These are phyloP conservation scores for Adelphocoris suturalis DNA, from an alignment of 2,888 invertebrate species.

Conservation along the genomic window DNA sequence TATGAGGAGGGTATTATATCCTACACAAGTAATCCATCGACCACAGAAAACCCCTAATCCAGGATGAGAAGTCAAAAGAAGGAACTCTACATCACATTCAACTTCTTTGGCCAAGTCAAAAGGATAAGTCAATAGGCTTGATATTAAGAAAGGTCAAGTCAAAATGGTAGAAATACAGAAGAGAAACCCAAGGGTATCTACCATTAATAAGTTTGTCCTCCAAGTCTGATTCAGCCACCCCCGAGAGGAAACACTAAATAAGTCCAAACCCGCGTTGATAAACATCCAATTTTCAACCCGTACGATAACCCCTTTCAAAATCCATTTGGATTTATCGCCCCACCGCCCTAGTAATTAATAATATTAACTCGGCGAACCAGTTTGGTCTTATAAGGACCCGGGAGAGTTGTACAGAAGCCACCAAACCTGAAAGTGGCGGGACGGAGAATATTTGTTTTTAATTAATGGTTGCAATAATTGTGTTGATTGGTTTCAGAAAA, in stretches of 20 bases:
- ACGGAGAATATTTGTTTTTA: constrained; percentile 24
- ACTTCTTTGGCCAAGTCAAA: too few species aligned
- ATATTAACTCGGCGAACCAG: constrained; percentile 31
- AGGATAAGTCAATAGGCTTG: too few species aligned
- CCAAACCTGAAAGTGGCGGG: constrained; percentile 21
- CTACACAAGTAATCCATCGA: too few species aligned
- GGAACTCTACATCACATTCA: too few species aligned
- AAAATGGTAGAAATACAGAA: too few species aligned
- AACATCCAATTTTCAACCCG: constrained; percentile 14
- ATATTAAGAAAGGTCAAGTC: too few species aligned
- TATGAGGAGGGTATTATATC: too few species aligned
- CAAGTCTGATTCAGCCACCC: not conserved
- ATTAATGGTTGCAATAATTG: constrained; percentile 31
- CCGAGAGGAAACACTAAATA: constrained; percentile 1
- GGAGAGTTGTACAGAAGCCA: constrained; percentile 1
- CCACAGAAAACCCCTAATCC: too few species aligned
- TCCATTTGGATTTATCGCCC: constrained; percentile 8
- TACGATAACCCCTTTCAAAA: constrained; percentile 28
- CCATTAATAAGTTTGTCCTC: too few species aligned
- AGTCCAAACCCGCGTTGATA: not conserved
- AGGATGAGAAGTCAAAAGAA: too few species aligned
- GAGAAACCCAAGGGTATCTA: too few species aligned
- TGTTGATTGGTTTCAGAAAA: constrained; percentile 30
- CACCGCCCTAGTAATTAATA: constrained; percentile 34
- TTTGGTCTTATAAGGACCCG: constrained; percentile 9